Evolutionary conservation across 2,797 vertebrate species (phyloP).

Genomic region (Tangara arthus): DNA sequence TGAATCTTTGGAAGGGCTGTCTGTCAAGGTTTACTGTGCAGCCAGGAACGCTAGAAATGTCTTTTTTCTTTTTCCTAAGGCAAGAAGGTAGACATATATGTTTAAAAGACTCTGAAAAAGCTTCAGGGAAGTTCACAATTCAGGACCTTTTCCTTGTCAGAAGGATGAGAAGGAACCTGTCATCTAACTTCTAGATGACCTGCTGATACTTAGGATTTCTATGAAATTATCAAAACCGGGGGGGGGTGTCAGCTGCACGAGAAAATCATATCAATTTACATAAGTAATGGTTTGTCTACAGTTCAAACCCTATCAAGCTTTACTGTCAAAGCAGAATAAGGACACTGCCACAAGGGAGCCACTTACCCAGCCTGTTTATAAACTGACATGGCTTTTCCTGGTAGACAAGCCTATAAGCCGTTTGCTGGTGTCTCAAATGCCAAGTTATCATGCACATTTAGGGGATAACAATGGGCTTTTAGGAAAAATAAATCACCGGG

Average conservation of each 20-base stretch:
- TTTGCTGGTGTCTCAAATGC: conserved; percentile 11
- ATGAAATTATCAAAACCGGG: not conserved
- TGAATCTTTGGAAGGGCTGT: not conserved
- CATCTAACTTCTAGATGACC: not conserved
- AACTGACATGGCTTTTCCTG: not conserved
- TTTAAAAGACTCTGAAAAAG: not conserved
- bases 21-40: not conserved
- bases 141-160: not conserved
- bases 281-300: not conserved
- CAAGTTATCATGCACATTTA: conserved; percentile 11
- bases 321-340: conserved; percentile 28
- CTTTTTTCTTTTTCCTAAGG: not conserved
- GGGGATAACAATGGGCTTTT: conserved; percentile 23
- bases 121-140: not conserved
- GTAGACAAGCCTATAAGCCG: not conserved
- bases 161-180: not conserved
- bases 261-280: not conserved
- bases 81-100: not conserved
- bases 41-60: not conserved
- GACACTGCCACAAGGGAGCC: not conserved
- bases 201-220: not conserved
- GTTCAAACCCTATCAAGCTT: not conserved
- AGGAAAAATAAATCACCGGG: conserved; percentile 39
- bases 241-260: not conserved
- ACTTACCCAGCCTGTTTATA: not conserved